phyloP scores from a whole-genome alignment of 2,797 vertebrate species.

The Cheirogaleus major region DNA sequence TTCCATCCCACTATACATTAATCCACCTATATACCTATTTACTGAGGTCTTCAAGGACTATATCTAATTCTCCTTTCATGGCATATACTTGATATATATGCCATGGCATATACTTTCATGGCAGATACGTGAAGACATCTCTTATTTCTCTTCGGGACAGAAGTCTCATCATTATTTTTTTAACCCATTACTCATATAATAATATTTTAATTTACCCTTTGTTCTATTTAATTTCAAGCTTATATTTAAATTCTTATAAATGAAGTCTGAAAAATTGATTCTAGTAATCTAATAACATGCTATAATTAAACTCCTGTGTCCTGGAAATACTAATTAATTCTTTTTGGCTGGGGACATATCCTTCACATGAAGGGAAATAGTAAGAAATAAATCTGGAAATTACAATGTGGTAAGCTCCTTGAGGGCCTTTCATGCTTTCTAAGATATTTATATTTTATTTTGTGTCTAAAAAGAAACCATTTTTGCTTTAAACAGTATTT shows the following conservation, averaged over 20 bases:
- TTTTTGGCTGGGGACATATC: background rate
- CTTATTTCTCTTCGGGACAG: background rate
- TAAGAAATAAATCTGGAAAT: background rate
- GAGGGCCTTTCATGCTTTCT: background rate
- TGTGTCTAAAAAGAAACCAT: background rate
- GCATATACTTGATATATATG: background rate
- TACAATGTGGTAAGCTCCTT: background rate
- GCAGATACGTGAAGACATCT: background rate
- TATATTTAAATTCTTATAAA: conserved; percentile 1
- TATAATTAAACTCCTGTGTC: background rate
- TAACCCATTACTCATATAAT: background rate
- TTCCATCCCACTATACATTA: too few species aligned
- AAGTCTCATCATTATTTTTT: background rate
- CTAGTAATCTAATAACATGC: background rate
- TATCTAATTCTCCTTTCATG: background rate
- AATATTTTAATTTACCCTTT: background rate
- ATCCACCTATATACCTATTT: background rate
- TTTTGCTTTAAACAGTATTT: background rate
- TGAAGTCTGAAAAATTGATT: background rate
- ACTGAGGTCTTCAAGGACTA: background rate
- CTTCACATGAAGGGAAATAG: background rate
- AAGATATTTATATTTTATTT: conserved; percentile 23
- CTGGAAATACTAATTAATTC: conserved; percentile 15
- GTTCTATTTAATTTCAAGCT: background rate
- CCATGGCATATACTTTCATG: background rate